Percentiles rank a stretch among this genome's conserved stretches.
Evolutionary conservation across 1,140 invertebrate species (phyloP).

Genomic region (Aradophagus sp.): DNA sequence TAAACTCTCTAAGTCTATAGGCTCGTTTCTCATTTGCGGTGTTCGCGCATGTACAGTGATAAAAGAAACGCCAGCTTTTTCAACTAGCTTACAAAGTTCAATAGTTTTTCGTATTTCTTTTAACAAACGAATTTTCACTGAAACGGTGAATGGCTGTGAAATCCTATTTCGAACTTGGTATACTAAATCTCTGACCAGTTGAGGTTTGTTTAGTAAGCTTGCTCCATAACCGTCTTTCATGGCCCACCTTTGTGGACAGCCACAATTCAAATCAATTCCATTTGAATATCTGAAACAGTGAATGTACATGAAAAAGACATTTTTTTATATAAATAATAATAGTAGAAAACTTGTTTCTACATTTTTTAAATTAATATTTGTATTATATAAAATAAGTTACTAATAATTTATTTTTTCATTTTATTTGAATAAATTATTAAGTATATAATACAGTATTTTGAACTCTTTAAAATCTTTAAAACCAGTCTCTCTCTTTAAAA

Average conservation of each 20-base stretch:
- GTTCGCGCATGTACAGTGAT: conserved; percentile 94
- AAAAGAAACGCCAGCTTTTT: conserved; percentile 90
- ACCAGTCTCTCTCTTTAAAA: too few species aligned
- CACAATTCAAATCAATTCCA: conserved; percentile 97
- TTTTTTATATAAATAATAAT: too few species aligned
- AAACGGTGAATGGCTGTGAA: conserved; percentile 86
- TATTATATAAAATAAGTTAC: too few species aligned
- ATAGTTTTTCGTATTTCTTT: conserved; percentile 79
- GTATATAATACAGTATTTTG: too few species aligned
- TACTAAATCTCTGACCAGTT: conserved; percentile 88
- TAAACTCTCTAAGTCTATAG: conserved; percentile 85
- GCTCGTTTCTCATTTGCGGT: conserved; percentile 85
- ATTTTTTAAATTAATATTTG: too few species aligned
- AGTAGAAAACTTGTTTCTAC: too few species aligned
- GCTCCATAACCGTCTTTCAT: conserved; percentile 93
- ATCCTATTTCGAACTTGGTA: conserved; percentile 83
- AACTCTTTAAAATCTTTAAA: too few species aligned
- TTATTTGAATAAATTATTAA: too few species aligned
- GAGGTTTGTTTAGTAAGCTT: conserved; percentile 87
- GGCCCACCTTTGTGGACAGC: conserved; percentile 97
- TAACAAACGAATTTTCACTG: conserved; percentile 92
- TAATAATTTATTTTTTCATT: too few species aligned
- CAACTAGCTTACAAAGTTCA: conserved; percentile 85
- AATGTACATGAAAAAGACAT: background rate
- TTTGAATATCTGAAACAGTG: conserved; percentile 80